These are phyloP conservation scores for Ceramica pisi DNA, from an alignment of 2,888 invertebrate genomes.

Conservation along the genomic window DNA sequence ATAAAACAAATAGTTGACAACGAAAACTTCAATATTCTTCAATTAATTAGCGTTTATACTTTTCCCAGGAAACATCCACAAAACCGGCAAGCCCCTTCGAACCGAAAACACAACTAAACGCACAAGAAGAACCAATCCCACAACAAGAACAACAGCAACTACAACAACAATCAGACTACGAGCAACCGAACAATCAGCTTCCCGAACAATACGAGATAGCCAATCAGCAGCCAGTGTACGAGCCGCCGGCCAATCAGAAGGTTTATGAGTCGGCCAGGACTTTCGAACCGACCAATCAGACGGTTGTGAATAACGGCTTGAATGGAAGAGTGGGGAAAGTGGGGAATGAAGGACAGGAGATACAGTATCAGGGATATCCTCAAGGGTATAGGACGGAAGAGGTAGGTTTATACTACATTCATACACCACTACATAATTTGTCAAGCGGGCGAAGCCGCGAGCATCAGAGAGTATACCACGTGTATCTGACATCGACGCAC, in stretches of 20 bases:
- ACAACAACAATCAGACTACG: constrained; percentile 61
- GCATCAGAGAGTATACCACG: too few species aligned
- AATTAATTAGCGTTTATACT: too few species aligned
- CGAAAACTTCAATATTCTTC: too few species aligned
- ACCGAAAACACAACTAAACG: constrained; percentile 30
- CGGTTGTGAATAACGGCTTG: constrained; percentile 49
- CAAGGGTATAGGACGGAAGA: constrained; percentile 77
- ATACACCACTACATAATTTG: not conserved
- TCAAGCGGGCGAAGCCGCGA: too few species aligned
- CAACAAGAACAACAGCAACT: constrained; percentile 18
- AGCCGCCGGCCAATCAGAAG: constrained; percentile 70
- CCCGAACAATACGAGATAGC: constrained; percentile 55
- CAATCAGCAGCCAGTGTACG: constrained; percentile 54
- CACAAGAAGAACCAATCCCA: constrained; percentile 31
- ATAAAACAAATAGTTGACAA: too few species aligned
- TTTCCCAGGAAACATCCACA: constrained; percentile 62
- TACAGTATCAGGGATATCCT: constrained; percentile 70
- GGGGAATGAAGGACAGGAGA: constrained; percentile 71
- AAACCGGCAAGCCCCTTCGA: constrained; percentile 51
- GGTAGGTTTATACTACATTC: constrained; percentile 58
- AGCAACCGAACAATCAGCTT: constrained; percentile 67
- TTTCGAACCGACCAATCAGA: constrained; percentile 64
- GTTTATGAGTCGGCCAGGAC: constrained; percentile 45
- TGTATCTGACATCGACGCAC: too few species aligned
- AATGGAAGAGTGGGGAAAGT: constrained; percentile 47